These are phyloP conservation scores for Lamellibrachia luymesi DNA, from an alignment of 1,140 invertebrate species.

Conservation along the genomic window DNA sequence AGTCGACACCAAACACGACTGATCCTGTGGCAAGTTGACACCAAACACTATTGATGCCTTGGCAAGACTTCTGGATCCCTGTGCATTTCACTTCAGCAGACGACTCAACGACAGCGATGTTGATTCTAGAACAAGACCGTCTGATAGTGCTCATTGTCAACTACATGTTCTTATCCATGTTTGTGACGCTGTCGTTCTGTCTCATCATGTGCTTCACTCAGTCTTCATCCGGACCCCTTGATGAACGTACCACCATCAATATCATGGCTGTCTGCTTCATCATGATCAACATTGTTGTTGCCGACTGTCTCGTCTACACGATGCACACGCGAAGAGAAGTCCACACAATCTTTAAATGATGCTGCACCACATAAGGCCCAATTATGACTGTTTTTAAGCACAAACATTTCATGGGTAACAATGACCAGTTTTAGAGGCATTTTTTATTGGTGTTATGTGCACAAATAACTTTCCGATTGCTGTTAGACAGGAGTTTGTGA, in stretches of 20 bases:
- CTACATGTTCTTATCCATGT: conserved; percentile 46
- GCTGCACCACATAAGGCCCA: not conserved
- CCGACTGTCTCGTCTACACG: conserved; percentile 44
- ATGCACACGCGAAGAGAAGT: conserved; percentile 33
- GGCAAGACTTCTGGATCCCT: not conserved
- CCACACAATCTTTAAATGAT: conserved; percentile 4
- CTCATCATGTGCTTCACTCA: conserved; percentile 42
- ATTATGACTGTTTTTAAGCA: not conserved
- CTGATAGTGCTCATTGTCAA: conserved; percentile 45
- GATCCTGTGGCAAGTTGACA: not conserved
- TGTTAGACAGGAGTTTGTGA: not conserved
- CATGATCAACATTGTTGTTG: conserved; percentile 42
- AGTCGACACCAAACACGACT: not conserved
- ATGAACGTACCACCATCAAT: conserved; percentile 38
- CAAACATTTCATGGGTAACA: conserved; percentile 2
- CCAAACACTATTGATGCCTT: not conserved
- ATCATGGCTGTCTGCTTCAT: conserved; percentile 43
- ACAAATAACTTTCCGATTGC: not conserved
- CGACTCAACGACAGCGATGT: not conserved
- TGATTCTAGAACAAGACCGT: conserved; percentile 38
- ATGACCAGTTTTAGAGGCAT: not conserved
- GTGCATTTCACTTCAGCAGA: not conserved
- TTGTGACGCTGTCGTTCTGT: conserved; percentile 41
- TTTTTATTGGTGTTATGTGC: not conserved
- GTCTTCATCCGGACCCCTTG: conserved; percentile 38